Percentiles rank a stretch among this genome's conserved stretches.
phyloP scores from a whole-genome alignment of 2,797 vertebrate species.

The Miichthys miiuy region DNA sequence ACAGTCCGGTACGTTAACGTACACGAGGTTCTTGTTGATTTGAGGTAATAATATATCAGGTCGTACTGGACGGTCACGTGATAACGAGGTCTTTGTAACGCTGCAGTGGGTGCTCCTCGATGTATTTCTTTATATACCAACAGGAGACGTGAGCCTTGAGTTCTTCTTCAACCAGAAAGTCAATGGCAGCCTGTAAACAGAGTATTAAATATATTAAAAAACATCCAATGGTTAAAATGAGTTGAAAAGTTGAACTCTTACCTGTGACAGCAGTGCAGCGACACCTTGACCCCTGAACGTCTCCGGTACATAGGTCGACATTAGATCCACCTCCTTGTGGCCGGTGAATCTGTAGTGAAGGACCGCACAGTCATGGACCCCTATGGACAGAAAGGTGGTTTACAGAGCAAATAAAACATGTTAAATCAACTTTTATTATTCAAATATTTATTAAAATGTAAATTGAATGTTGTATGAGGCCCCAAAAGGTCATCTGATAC shows the following conservation, averaged over 20 bases:
- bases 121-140: conserved; percentile 84
- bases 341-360: conserved; percentile 76
- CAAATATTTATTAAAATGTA: not conserved
- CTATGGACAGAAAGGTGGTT: conserved; percentile 46
- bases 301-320: conserved; percentile 81
- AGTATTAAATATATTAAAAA: not conserved
- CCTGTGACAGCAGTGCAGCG: conserved; percentile 80
- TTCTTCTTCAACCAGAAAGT: conserved; percentile 81
- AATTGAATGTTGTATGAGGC: not conserved
- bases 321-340: conserved; percentile 75
- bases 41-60: conserved; percentile 16
- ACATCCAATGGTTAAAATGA: too few relatives aligned
- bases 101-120: conserved; percentile 68
- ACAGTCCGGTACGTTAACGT: not conserved
- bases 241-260: not conserved
- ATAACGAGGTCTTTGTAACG: conserved; percentile 68
- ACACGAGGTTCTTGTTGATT: not conserved
- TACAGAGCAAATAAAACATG: not conserved
- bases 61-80: conserved; percentile 24
- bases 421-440: not conserved
- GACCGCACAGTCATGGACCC: conserved; percentile 49
- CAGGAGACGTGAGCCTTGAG: conserved; percentile 81
- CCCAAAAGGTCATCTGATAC: not conserved
- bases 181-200: conserved; percentile 79
- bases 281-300: conserved; percentile 77